Evolutionary conservation across 2,797 vertebrate genomes (phyloP).

Genomic region (Neosalanx taihuensis): DNA sequence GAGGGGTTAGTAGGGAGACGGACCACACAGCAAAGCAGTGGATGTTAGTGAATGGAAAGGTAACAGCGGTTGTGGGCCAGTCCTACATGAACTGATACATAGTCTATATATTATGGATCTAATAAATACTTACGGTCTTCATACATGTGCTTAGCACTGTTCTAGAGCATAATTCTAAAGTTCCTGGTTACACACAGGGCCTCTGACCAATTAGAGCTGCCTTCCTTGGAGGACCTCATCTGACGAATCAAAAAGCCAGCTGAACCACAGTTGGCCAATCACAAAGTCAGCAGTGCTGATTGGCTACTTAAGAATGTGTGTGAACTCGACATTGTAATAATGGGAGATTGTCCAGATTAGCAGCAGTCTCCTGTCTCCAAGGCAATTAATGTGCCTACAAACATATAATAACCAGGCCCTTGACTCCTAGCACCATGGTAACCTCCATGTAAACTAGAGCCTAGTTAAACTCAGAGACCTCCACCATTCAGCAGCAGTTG

Average conservation of each 20-base stretch:
- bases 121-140: conserved; percentile 31
- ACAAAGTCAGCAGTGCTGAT: neutral
- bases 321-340: neutral
- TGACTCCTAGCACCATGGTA: conserved; percentile 44
- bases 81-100: neutral
- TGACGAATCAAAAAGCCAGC: neutral
- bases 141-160: conserved; percentile 63
- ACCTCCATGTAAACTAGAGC: conserved; percentile 30
- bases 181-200: conserved; percentile 38
- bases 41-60: conserved; percentile 29
- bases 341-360: neutral
- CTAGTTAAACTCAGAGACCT: conserved; percentile 11
- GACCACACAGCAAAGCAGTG: conserved; percentile 28
- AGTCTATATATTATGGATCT: neutral
- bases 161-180: conserved; percentile 58
- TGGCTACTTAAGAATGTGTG: neutral
- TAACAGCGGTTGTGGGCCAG: neutral
- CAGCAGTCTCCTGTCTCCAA: neutral
- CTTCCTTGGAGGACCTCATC: too few species aligned
- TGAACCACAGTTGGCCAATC: neutral
- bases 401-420: conserved; percentile 22
- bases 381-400: neutral
- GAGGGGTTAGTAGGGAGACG: conserved; percentile 12
- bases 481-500: conserved; percentile 15
- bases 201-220: too few species aligned